Conservation (phyloP, 37 sponge, comb jelly and placozoan genomes). For the Ephydatia muelleri region DNA sequence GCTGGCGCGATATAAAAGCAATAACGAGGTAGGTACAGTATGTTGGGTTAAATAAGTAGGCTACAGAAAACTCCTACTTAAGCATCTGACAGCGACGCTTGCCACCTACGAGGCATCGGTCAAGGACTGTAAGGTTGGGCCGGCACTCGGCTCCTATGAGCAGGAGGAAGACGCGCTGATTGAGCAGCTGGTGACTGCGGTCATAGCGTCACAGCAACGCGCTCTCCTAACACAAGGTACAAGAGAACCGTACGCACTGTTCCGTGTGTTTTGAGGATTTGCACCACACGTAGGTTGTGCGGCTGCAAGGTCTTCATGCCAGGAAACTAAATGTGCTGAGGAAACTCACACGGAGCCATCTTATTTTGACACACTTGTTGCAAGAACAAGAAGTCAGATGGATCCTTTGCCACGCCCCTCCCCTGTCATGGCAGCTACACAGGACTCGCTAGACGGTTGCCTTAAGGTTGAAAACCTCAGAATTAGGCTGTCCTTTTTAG, state of each 20-base stretch:
- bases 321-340: neutral
- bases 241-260: too few relatives aligned
- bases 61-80: neutral
- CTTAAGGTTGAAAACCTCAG: neutral
- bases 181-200: neutral
- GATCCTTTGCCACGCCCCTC: too few relatives aligned
- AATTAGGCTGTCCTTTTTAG: neutral
- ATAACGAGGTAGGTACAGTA: constrained; percentile 2
- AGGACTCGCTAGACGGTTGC: neutral
- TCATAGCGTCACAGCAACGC: neutral
- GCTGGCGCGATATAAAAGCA: neutral
- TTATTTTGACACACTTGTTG: neutral
- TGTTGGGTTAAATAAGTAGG: neutral
- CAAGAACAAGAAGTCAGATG: too few relatives aligned
- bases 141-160: neutral
- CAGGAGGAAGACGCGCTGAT: neutral
- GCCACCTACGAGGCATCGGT: neutral
- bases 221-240: neutral
- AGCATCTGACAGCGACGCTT: constrained; percentile 4
- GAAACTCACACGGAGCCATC: neutral
- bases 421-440: neutral
- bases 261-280: neutral
- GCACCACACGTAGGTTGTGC: neutral
- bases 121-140: too few relatives aligned
- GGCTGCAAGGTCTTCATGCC: neutral